Conservation (phyloP, 2,888 invertebrate species). For the Antheraea yamamai region DNA sequence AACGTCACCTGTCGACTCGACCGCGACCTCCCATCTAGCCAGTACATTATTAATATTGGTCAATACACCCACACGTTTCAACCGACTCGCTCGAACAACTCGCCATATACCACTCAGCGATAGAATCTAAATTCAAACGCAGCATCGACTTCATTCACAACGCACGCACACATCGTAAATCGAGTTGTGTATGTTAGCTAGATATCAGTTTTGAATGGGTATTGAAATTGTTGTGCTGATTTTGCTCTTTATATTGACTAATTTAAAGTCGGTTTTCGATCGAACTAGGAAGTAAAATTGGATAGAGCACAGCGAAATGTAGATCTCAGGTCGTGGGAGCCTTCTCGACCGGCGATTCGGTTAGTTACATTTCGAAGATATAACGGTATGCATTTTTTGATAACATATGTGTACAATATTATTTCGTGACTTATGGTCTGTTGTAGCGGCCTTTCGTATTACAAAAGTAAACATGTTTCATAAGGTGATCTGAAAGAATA, state of each 20-base stretch:
- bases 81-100: constrained; percentile 34
- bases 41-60: constrained; percentile 74
- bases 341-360: constrained; percentile 63
- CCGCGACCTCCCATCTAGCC: constrained; percentile 70
- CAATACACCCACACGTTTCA: constrained; percentile 62
- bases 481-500: constrained; percentile 11
- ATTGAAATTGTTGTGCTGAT: constrained; percentile 41
- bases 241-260: constrained; percentile 41
- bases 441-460: constrained; percentile 15
- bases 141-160: constrained; percentile 45
- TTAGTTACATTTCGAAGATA: constrained; percentile 61
- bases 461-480: constrained; percentile 12
- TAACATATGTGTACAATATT: constrained; percentile 55
- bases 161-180: constrained; percentile 47
- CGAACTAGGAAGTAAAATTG: constrained; percentile 76
- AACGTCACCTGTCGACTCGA: constrained; percentile 73
- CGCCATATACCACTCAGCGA: constrained; percentile 37
- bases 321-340: constrained; percentile 78
- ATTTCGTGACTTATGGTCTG: constrained; percentile 33
- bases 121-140: constrained; percentile 43
- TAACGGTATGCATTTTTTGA: constrained; percentile 73
- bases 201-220: constrained; percentile 72
- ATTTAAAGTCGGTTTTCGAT: constrained; percentile 46
- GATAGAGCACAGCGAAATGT: constrained; percentile 76
- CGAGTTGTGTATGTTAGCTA: constrained; percentile 61